These are phyloP conservation scores for Champsocephalus gunnari DNA, from an alignment of 2,797 vertebrate genomes.

Conservation along the genomic window DNA sequence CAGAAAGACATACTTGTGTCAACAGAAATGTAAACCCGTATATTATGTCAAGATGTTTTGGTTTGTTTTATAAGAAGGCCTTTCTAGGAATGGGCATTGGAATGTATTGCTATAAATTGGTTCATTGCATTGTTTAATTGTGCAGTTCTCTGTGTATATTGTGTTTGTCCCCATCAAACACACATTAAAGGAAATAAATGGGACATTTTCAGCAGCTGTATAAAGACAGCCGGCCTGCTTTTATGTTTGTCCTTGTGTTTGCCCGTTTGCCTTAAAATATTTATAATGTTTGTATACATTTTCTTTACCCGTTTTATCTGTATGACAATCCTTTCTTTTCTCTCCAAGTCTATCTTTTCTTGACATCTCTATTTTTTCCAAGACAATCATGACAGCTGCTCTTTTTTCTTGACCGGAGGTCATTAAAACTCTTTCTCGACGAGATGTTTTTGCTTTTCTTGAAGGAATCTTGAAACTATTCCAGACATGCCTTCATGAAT, in stretches of 20 bases:
- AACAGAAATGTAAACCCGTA: no score
- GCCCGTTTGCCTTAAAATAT: conserved; percentile 5
- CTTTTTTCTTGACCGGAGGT: conserved; percentile 24
- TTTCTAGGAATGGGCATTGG: no score
- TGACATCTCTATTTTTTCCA: conserved; percentile 27
- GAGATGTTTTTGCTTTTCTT: conserved; percentile 32
- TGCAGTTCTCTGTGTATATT: no score
- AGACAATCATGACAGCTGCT: conserved; percentile 25
- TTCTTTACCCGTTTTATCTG: conserved; percentile 35
- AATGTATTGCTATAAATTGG: no score
- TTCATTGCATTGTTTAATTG: no score
- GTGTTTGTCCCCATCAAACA: no score
- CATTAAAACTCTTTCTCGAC: conserved; percentile 39
- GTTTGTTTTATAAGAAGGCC: no score
- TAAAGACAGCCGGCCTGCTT: conserved; percentile 34
- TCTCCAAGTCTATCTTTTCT: conserved; percentile 15
- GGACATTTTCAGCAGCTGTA: conserved; percentile 19
- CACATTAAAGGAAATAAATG: no score
- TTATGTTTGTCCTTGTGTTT: conserved; percentile 29
- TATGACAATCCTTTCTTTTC: conserved; percentile 5
- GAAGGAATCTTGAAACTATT: conserved; percentile 53
- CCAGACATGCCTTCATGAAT: conserved; percentile 49
- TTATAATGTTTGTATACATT: no score
- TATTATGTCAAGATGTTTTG: no score
- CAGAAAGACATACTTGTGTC: no score